phyloP scores from a whole-genome alignment of 2,888 invertebrate genomes.

The Ditylenchus weischeri region DNA sequence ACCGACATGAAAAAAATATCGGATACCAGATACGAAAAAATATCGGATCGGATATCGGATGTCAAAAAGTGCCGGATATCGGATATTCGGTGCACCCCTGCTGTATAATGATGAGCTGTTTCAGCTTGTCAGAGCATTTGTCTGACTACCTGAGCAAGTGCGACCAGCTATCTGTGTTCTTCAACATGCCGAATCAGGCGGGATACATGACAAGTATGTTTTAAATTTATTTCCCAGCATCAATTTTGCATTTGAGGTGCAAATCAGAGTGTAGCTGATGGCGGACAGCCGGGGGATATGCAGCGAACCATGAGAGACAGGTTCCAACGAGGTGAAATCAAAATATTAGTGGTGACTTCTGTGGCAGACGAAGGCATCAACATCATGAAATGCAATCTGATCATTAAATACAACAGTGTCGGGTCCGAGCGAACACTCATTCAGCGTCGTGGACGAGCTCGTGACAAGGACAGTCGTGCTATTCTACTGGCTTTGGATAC shows the following conservation, averaged over 20 bases:
- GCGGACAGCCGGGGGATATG: constrained; percentile 29
- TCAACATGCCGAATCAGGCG: background rate
- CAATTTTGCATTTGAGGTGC: constrained; percentile 28
- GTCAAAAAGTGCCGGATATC: too few species aligned
- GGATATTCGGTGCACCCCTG: too few species aligned
- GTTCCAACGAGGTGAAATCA: constrained; percentile 38
- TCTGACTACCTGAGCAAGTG: background rate
- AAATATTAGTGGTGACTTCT: constrained; percentile 51
- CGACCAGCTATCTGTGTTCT: constrained; percentile 15
- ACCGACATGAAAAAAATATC: too few species aligned
- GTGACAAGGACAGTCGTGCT: constrained; percentile 45
- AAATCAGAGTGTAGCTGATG: constrained; percentile 32
- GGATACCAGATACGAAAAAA: too few species aligned
- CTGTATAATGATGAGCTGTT: too few species aligned
- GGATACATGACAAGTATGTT: constrained; percentile 20
- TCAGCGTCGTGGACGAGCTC: constrained; percentile 49
- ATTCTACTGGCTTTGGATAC: constrained; percentile 45
- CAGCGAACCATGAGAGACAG: constrained; percentile 33
- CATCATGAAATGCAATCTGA: constrained; percentile 53
- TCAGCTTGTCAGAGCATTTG: constrained; percentile 19
- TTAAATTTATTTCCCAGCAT: constrained; percentile 7
- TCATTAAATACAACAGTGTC: constrained; percentile 54
- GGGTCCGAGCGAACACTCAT: constrained; percentile 46
- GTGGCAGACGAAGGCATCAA: constrained; percentile 57
- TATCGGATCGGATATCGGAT: too few species aligned